A percentile compares a stretch with the other conserved stretches of the same genome.
phyloP scores from a whole-genome alignment of 2,888 invertebrate genomes.

The Pedicia rivosa region DNA sequence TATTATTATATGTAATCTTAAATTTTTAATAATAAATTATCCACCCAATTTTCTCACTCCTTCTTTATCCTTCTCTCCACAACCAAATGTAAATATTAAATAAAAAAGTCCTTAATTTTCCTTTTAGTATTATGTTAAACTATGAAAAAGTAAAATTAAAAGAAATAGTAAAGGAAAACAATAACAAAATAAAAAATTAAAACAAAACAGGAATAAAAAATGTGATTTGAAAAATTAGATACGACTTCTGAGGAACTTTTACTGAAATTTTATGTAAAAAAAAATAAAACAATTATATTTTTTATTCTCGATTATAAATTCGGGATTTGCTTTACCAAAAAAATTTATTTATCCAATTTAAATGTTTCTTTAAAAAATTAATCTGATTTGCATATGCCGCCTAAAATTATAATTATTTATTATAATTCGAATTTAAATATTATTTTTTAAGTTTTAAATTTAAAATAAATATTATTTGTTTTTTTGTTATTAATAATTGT shows the following conservation, averaged over 20 bases:
- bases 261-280: no score
- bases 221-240: background rate
- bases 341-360: no score
- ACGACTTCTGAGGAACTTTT: background rate
- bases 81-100: background rate
- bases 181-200: background rate
- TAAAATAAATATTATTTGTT: no score
- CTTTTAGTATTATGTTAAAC: background rate
- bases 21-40: background rate
- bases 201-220: background rate
- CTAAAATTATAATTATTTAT: no score
- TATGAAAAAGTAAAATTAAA: background rate
- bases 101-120: background rate
- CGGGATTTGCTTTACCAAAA: no score
- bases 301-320: no score
- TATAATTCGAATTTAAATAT: no score
- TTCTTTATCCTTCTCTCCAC: background rate
- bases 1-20: background rate
- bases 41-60: background rate
- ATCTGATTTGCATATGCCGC: no score
- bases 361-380: no score
- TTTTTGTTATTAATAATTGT: no score
- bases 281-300: no score
- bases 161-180: background rate
- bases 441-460: no score